A percentile compares a stretch with the other conserved stretches of the same genome.
phyloP scores from a whole-genome alignment of 2,888 invertebrate species.

The Gnatocerus cornutus region DNA sequence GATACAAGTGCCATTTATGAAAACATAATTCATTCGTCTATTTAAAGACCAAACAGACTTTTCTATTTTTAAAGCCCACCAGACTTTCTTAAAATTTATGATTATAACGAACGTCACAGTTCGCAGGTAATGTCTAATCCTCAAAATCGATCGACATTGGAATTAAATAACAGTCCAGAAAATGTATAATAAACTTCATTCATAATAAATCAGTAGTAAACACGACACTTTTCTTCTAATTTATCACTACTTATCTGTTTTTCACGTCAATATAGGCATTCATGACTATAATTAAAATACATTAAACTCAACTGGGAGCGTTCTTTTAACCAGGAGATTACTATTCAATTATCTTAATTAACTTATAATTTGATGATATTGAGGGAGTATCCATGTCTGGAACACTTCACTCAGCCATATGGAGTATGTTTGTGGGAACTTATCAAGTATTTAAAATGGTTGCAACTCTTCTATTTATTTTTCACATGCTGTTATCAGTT shows the following conservation, averaged over 20 bases:
- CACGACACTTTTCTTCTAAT: no score
- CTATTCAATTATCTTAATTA: conserved; percentile 58
- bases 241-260: neutral
- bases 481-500: neutral
- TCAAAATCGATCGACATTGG: neutral
- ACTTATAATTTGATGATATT: conserved; percentile 54
- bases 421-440: conserved; percentile 2
- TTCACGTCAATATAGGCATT: conserved; percentile 2
- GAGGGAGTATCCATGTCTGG: conserved; percentile 52
- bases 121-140: neutral
- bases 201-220: no score
- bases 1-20: conserved; percentile 21
- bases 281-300: conserved; percentile 41
- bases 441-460: conserved; percentile 1
- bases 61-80: conserved; percentile 16
- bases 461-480: neutral
- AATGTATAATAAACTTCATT: no score
- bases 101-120: neutral
- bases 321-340: conserved; percentile 44
- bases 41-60: neutral
- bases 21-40: conserved; percentile 16
- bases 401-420: conserved; percentile 34
- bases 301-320: conserved; percentile 40
- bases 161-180: no score
- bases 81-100: neutral